Evolutionary conservation across 1,140 invertebrate genomes (phyloP), one percentile per base, ranked within the genome.

Genomic region (Drosophila trapezifrons): DNA sequence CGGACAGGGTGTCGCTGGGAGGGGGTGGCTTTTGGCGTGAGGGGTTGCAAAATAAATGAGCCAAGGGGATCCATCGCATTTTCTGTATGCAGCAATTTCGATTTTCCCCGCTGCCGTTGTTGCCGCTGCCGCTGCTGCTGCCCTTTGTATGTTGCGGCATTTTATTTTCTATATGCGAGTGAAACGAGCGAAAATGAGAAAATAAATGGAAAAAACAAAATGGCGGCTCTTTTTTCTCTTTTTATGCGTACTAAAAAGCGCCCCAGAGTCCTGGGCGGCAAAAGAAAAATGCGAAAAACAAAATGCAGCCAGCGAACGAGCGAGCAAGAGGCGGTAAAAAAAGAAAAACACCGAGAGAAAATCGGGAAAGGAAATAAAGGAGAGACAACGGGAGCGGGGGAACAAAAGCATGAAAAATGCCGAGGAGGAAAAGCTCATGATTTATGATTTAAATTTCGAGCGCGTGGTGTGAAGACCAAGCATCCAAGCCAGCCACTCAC

Each of bases 191-290:
- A 87, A 89, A 87, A 87, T 89, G 84, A 89, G 84, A 72, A 87
- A 78, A 78, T 89, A 89, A 80, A 80, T 89, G 63, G 70, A 84
- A 87, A 89, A 89, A 89, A 89, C 84, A 89, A 89, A 89, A 89
- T 89, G 84, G 84, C 84, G 85, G 73, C 84, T 59, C 55, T 65
- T 89, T 76, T 89, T 89, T 76, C 80, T 84, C 80, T 78, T 89
- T 89, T 89, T 89, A 76, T 84, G 84, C 85, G 84, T 89, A 89
- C 84, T 89, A 89, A 89, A 87, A 89, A 89, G 80, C 80, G 76
- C 76, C 83, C 67, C 72, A 77, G 65, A 76, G 70, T 76, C 69
- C 74, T 54, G 55, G 55, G 47, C 37, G 18, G 37, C 49, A 37
- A 82, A 87, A 87, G 84, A 87, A 87, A 87, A 87, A 87, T 84